These are phyloP conservation scores for Pachycephala philippinensis DNA, from an alignment of 2,113 vertebrate genomes.

Conservation along the genomic window DNA sequence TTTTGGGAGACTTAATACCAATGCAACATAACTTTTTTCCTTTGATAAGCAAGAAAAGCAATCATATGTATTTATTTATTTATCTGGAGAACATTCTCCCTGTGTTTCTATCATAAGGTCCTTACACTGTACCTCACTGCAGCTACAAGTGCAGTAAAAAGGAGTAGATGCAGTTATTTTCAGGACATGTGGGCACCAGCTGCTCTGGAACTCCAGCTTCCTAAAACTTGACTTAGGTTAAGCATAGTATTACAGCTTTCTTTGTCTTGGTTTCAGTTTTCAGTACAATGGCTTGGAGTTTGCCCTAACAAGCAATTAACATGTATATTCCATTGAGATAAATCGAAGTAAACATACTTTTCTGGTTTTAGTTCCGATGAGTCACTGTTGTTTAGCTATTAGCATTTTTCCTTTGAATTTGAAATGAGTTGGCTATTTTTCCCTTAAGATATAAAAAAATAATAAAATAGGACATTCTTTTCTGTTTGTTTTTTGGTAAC, in stretches of 20 bases:
- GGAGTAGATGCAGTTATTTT: background rate
- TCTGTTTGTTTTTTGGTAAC: background rate
- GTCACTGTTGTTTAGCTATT: background rate
- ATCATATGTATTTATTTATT: background rate
- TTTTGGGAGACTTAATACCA: background rate
- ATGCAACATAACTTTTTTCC: background rate
- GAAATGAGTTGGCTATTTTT: background rate
- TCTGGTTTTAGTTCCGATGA: background rate
- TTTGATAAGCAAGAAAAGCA: background rate
- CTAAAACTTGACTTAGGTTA: background rate
- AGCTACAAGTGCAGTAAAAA: background rate
- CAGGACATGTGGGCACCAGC: background rate
- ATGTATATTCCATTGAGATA: background rate
- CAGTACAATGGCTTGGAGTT: background rate
- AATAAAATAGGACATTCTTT: background rate
- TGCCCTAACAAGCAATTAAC: background rate
- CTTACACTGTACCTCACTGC: background rate
- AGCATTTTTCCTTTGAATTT: conserved; percentile 6
- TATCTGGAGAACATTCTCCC: background rate
- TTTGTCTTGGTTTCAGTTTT: background rate
- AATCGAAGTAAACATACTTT: background rate
- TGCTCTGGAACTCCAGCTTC: background rate
- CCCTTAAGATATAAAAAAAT: background rate
- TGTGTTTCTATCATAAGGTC: background rate
- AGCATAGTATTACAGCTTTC: background rate